These are phyloP conservation scores for Perizoma affinitatum DNA, from an alignment of 2,888 invertebrate genomes.

Conservation along the genomic window DNA sequence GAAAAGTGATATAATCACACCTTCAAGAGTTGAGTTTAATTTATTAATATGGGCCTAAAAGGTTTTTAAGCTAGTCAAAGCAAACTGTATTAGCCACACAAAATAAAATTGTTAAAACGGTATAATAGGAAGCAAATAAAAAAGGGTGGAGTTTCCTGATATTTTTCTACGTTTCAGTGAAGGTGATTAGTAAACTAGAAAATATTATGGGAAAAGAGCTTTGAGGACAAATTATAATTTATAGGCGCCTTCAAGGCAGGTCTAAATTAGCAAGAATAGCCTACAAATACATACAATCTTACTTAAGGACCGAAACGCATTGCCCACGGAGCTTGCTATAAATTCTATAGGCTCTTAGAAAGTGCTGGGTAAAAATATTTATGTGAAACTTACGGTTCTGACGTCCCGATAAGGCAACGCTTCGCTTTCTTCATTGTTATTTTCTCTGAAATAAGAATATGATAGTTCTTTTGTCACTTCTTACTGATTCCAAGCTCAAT, in stretches of 20 bases:
- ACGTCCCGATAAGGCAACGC: slow-evolving; percentile 91
- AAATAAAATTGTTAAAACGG: slow-evolving; percentile 21
- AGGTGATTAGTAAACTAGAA: background rate
- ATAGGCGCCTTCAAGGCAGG: too few species aligned
- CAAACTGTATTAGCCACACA: slow-evolving; percentile 20
- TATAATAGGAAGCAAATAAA: slow-evolving; percentile 12
- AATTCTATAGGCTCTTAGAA: too few species aligned
- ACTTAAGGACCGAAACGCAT: too few species aligned
- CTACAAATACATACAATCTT: too few species aligned
- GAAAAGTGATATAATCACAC: too few species aligned
- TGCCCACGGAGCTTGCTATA: too few species aligned
- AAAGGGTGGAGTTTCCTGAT: slow-evolving; percentile 1
- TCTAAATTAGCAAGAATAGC: too few species aligned
- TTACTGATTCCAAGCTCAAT: background rate
- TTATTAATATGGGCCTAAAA: background rate
- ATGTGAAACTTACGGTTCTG: slow-evolving; percentile 90
- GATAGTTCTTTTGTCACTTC: slow-evolving; percentile 1
- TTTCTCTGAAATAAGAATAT: slow-evolving; percentile 86
- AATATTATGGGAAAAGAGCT: too few species aligned
- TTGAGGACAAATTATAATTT: too few species aligned
- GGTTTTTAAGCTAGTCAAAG: slow-evolving; percentile 16
- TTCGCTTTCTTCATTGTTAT: slow-evolving; percentile 96
- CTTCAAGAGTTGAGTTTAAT: too few species aligned
- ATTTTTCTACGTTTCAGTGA: slow-evolving; percentile 2
- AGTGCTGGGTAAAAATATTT: background rate